Percentiles rank a stretch among this genome's conserved stretches.
Evolutionary conservation across 2,113 vertebrate species (phyloP).

Genomic region (Apteryx mantelli): DNA sequence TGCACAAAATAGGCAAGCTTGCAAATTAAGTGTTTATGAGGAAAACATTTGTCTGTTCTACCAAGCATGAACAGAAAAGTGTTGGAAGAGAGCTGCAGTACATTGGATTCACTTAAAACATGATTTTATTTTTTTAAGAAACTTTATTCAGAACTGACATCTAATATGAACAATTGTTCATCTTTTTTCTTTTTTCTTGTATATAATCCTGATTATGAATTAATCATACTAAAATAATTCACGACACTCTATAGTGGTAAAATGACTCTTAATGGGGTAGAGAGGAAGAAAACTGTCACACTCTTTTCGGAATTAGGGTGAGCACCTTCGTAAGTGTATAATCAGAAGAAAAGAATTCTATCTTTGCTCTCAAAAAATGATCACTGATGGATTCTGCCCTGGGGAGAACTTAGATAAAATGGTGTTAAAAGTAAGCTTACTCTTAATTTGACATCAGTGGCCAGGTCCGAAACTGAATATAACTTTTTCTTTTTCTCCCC

Average conservation of each 20-base stretch:
- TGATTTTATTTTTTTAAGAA: too few relatives aligned
- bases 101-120: too few relatives aligned
- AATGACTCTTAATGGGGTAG: not conserved
- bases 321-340: not conserved
- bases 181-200: too few relatives aligned
- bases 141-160: too few relatives aligned
- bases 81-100: too few relatives aligned
- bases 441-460: not conserved
- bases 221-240: not conserved
- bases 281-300: too few relatives aligned
- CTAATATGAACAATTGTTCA: too few relatives aligned
- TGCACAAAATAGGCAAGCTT: too few relatives aligned
- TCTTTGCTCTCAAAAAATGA: not conserved
- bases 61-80: too few relatives aligned
- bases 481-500: not conserved
- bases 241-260: not conserved
- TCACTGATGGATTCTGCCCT: accelerated
- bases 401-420: not conserved
- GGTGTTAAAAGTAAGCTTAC: not conserved
- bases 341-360: not conserved
- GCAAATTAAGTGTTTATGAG: too few relatives aligned
- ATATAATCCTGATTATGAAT: not conserved
- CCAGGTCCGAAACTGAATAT: not conserved
- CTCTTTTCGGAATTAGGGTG: not conserved
- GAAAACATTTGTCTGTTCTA: too few relatives aligned